Percentiles rank a stretch among this genome's conserved stretches.
phyloP scores from a whole-genome alignment of 1,140 invertebrate genomes.

The Drosophila yakuba region DNA sequence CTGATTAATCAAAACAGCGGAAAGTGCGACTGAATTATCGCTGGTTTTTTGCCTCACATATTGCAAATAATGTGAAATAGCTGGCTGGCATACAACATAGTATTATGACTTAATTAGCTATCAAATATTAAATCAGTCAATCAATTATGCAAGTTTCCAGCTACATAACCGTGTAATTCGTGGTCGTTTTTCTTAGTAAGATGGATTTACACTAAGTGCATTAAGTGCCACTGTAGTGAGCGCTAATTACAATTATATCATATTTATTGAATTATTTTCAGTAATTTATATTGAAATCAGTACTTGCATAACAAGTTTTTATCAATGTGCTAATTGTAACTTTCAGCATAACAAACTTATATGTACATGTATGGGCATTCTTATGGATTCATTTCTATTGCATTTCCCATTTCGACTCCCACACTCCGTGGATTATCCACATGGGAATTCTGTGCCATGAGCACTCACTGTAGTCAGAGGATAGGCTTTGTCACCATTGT shows the following conservation, averaged over 20 bases:
- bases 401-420: background rate
- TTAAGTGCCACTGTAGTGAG: background rate
- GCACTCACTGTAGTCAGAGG: background rate
- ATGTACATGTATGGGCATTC: background rate
- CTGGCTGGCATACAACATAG: background rate
- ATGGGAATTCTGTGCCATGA: background rate
- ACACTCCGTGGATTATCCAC: background rate
- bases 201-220: background rate
- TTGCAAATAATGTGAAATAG: background rate
- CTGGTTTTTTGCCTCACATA: background rate
- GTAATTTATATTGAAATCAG: background rate
- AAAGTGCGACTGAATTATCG: conserved; percentile 2
- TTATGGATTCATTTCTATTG: background rate
- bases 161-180: background rate
- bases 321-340: background rate
- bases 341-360: background rate
- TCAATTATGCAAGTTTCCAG: conserved; percentile 14
- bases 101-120: conserved; percentile 12
- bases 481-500: conserved; percentile 17
- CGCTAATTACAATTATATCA: conserved; percentile 1
- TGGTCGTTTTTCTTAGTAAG: background rate
- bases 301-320: background rate
- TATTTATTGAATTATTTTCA: background rate
- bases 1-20: background rate
- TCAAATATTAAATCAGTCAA: conserved; percentile 11